These are phyloP conservation scores for Calyptomena viridis DNA, from an alignment of 2,113 vertebrate genomes.

Conservation along the genomic window DNA sequence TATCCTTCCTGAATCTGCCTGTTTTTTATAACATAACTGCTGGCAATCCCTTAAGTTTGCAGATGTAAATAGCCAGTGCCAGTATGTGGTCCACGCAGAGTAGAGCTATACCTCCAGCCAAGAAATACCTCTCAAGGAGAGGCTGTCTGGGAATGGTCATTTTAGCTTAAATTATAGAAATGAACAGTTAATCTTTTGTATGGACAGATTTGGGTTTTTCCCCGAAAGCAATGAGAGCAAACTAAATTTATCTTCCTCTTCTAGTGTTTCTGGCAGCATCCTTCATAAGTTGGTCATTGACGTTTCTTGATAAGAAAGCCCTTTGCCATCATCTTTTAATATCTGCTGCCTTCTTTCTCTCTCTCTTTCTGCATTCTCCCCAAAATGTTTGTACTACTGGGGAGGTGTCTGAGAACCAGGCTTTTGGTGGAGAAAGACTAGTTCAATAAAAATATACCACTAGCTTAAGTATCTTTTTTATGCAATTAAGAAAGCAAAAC, in stretches of 20 bases:
- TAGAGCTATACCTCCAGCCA: not conserved
- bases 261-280: not conserved
- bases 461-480: not conserved
- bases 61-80: not conserved
- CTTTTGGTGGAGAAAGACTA: not conserved
- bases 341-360: not conserved
- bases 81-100: not conserved
- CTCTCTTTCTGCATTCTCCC: not conserved
- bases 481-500: not conserved
- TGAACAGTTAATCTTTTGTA: not conserved
- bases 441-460: not conserved
- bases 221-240: not conserved
- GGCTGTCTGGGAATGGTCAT: not conserved
- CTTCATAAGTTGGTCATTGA: not conserved
- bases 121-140: not conserved
- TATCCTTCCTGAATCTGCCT: not conserved
- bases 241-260: not conserved
- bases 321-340: not conserved
- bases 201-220: not conserved
- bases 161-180: not conserved
- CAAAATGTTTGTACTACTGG: not conserved
- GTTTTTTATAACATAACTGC: not conserved
- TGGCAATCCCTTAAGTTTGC: not conserved
- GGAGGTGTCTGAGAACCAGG: not conserved
- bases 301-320: not conserved